Percentiles rank a stretch among this genome's conserved stretches.
phyloP scores from a whole-genome alignment of 2,888 invertebrate species.

The Bedellia somnulentella region DNA sequence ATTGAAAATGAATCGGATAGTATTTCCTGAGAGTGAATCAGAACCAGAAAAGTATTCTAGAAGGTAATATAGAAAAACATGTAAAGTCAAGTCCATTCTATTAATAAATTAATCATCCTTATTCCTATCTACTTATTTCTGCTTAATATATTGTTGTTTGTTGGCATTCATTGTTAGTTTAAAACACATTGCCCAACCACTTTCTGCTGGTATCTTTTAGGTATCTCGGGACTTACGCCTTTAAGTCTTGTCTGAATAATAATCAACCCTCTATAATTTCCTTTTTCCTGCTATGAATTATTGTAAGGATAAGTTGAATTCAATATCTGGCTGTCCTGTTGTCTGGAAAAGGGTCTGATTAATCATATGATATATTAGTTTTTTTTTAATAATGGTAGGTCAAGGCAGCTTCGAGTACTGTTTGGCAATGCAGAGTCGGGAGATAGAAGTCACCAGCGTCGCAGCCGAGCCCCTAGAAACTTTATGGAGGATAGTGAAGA shows the following conservation, averaged over 20 bases:
- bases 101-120: no score
- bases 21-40: conserved; percentile 54
- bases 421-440: conserved; percentile 42
- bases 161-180: background rate
- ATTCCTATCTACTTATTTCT: background rate
- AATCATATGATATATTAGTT: no score
- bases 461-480: conserved; percentile 35
- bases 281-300: no score
- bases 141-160: background rate
- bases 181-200: no score
- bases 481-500: conserved; percentile 54
- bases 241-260: no score
- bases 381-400: no score
- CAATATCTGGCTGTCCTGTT: no score
- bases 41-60: conserved; percentile 57
- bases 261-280: no score
- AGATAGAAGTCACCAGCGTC: conserved; percentile 33
- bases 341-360: no score
- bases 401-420: conserved; percentile 53
- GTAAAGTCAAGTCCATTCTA: background rate
- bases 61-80: conserved; percentile 32
- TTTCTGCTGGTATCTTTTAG: no score
- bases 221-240: no score
- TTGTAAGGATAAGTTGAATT: no score
- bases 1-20: conserved; percentile 51